Evolutionary conservation across 2,113 vertebrate species (phyloP).

Genomic region (Daphoenositta chrysoptera): DNA sequence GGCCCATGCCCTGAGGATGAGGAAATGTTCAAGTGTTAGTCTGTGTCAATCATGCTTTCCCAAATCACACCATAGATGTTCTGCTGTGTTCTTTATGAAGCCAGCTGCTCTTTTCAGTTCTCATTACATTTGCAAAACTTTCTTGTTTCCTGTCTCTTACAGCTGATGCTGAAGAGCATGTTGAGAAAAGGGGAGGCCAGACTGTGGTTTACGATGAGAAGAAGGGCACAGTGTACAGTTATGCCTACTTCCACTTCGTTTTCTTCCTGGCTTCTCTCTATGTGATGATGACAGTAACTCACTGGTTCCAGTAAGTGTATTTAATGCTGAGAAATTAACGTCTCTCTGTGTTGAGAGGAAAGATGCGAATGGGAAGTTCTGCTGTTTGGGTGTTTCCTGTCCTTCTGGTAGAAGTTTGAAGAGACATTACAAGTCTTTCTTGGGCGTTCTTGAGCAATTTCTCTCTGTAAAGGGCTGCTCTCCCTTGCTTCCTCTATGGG

Average conservation of each 20-base stretch:
- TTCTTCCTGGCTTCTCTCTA: conserved; percentile 96
- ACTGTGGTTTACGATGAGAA: conserved; percentile 88
- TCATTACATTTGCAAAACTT: background rate
- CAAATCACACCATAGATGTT: background rate
- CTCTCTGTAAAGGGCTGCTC: background rate
- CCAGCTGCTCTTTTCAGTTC: background rate
- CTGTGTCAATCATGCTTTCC: background rate
- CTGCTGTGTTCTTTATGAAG: background rate
- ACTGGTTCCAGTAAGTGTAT: conserved; percentile 95
- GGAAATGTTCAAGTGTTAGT: background rate
- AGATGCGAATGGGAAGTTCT: background rate
- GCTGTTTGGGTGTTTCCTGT: background rate
- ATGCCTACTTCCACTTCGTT: conserved; percentile 92
- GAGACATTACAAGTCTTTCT: background rate
- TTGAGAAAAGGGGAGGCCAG: conserved; percentile 76
- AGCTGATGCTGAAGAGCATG: conserved; percentile 75
- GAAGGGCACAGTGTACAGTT: conserved; percentile 85
- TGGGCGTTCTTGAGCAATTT: background rate
- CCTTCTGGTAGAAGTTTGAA: background rate
- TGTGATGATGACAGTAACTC: conserved; percentile 97
- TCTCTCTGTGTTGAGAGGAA: background rate
- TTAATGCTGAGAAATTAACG: background rate
- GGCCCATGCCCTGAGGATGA: background rate
- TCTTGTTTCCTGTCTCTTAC: background rate
- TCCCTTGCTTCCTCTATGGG: background rate